Evolutionary conservation across 2,888 invertebrate species (phyloP), one percentile per base, ranked within the genome.

Genomic region (Volucella bombylans): DNA sequence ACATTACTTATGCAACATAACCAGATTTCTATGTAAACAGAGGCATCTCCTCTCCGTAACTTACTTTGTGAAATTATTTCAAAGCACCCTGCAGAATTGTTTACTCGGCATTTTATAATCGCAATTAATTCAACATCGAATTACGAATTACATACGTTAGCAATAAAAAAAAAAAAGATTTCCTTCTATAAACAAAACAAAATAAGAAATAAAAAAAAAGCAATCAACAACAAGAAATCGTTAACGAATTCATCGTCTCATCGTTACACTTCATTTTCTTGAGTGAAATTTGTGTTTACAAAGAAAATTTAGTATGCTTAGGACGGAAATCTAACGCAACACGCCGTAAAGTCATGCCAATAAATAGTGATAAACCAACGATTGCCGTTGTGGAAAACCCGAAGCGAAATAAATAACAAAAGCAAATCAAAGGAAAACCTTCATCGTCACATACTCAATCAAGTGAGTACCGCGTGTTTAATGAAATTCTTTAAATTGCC

Each of bases 251-350:
- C 14, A 23, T 59, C 12, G 52, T 45, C 55, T 45, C 14, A 41
- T 52, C 12, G 38, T 45, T 55, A 50, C n/a, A 15, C 68, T 74
- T 50, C 41, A 43, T 55, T 50, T 59, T 59, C 15, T 50, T 38
- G 49, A 41, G 11, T 31, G 45, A 47, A 52, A 54, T 52, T 68
- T 68, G 47, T 45, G 45, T 14, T 68, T 62, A 62, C 43, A 39
- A 71, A 72, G 72, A 72, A 72, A 72, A 79, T 72, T 79, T 61
- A 79, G 65, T 79, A 79, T 79, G 71, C 65, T 59, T 18, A 12
- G 52, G 49, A 65, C 47, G 71, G 65, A 15, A 39, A 54, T 12
- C 18, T 59, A 69, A 57, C 59, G 78, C 59, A 73, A 68, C 49
- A 10, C 47, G 14, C 6, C 10, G 57, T 23, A 55, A 18, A n/a